A percentile compares a stretch with the other conserved stretches of the same genome.
Evolutionary conservation across 1,140 invertebrate species (phyloP).

Genomic region (Bombus vancouverensis): DNA sequence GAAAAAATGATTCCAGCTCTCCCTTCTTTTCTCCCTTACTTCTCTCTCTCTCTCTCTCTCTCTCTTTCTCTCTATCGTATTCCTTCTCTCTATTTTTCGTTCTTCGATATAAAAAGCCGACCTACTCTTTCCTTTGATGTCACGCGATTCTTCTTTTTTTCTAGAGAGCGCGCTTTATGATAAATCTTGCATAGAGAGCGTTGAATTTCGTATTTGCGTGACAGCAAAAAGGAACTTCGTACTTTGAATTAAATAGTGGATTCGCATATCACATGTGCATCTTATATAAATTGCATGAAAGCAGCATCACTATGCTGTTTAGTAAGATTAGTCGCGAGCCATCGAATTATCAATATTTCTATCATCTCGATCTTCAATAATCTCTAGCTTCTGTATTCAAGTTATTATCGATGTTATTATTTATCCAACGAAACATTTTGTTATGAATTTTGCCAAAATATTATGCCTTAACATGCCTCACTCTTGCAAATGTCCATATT

Average conservation of each 20-base stretch:
- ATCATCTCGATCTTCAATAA: too few relatives aligned
- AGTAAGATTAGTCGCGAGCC: too few relatives aligned
- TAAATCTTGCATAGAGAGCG: constrained; percentile 19
- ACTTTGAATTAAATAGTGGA: constrained; percentile 17
- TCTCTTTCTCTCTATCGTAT: background rate
- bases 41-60: background rate
- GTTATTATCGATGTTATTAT: too few relatives aligned
- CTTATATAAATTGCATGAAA: background rate
- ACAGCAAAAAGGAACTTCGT: background rate
- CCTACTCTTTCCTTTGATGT: constrained; percentile 23
- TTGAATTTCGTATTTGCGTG: constrained; percentile 5
- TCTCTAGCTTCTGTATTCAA: too few relatives aligned
- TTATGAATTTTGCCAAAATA: too few relatives aligned
- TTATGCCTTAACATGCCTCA: too few relatives aligned
- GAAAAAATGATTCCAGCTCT: constrained; percentile 18
- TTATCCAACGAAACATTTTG: too few relatives aligned
- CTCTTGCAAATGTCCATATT: too few relatives aligned
- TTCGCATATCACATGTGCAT: too few relatives aligned
- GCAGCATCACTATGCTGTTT: too few relatives aligned
- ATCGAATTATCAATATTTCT: too few relatives aligned
- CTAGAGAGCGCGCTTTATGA: background rate
- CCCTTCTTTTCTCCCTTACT: background rate
- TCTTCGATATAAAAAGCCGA: background rate
- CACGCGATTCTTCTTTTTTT: background rate
- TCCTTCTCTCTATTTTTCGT: background rate